Conservation (phyloP, 1,140 invertebrate genomes). For the Eumaeus atala region DNA sequence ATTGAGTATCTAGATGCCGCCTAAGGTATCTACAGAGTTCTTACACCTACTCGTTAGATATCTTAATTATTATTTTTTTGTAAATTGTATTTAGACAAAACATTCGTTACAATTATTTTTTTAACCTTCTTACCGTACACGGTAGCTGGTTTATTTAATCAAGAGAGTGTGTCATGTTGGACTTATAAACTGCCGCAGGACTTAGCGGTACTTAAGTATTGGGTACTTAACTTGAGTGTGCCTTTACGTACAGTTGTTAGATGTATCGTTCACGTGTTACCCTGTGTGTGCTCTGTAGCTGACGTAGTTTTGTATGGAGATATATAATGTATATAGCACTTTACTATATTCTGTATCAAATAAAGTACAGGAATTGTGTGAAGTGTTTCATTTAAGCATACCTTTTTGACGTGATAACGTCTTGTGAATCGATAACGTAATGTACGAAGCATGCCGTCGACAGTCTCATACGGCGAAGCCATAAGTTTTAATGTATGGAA, state of each 20-base stretch:
- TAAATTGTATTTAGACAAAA: background rate
- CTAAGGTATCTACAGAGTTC: no score
- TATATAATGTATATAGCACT: constrained; percentile 1
- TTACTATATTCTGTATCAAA: constrained; percentile 6
- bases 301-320: constrained; percentile 6
- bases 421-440: no score
- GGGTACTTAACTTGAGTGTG: constrained; percentile 64
- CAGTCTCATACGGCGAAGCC: no score
- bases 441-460: no score
- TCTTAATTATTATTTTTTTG: background rate
- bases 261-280: constrained; percentile 1
- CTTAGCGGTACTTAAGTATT: constrained; percentile 3
- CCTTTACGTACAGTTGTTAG: constrained; percentile 40
- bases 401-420: no score
- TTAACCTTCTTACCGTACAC: background rate
- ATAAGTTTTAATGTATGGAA: no score
- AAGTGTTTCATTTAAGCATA: background rate
- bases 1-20: no score
- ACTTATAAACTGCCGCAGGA: background rate
- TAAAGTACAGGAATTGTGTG: constrained; percentile 3
- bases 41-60: no score
- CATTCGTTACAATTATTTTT: background rate
- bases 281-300: background rate
- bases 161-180: background rate
- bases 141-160: background rate